Evolutionary conservation across 2,113 vertebrate genomes (phyloP), one percentile per base, ranked within the genome.

Genomic region (Colaptes auratus): DNA sequence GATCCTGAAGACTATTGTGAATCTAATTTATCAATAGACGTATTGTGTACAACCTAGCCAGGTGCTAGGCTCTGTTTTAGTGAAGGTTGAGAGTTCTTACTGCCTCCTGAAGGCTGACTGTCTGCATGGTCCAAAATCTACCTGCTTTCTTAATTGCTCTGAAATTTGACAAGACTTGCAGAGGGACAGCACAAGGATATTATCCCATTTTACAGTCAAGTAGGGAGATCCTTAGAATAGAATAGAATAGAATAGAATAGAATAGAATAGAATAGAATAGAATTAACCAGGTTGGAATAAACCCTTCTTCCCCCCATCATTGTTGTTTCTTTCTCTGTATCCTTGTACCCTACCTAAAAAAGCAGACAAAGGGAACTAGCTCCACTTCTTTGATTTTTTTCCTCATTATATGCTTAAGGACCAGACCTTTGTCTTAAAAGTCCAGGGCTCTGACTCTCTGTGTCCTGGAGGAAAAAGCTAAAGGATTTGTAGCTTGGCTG

Each of bases 371-470:
- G 12, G 25, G 12, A 85, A 36, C 10, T 4, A 66, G 7, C 15
- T 74, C 12, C 15, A 28, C 13, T 20, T 69, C 8, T 77, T 77
- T 33, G 12, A 78, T 12, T 63, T 71, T n/a, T 63, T 71, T 69
- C 12, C 5, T 66, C 6, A 63, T 74, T 42, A 42, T 35, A 18
- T 42, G 7, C 24, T 81, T 89, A 19, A 81, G 35, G 65, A 52
- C 7, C 52, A 70, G 18, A 65, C 12, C 18, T 82, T 61, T 61
- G 64, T 36, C 27, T 81, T 77, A 60, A 77, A 60, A 15, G 13
- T 65, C 36, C 31, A 61, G 16, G 58, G 19, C 19, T 64, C 36
- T 72, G 35, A 36, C 30, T 58, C 10, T 33, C 12, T 0, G 0
- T 28, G 25, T 23, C 64, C 50, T 33, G 4, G 9, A 73, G 50